Evolutionary conservation across 2,888 invertebrate genomes (phyloP), one percentile per base, ranked within the genome.

Genomic region (Caenorhabditis sp.): DNA sequence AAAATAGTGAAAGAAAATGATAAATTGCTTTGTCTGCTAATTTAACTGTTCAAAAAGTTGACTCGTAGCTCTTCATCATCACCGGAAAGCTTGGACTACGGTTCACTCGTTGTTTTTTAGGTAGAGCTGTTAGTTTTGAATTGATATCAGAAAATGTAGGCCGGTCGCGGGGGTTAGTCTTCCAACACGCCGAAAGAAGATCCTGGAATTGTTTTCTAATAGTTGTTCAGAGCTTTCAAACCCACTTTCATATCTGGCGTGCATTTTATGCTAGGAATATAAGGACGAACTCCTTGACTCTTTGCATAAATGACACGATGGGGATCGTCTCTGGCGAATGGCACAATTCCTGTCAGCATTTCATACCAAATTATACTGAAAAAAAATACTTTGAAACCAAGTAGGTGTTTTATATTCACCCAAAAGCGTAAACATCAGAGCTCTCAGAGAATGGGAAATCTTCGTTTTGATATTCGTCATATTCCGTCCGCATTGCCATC

Each of bases 231-330:
- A 2, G 32, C n/a, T 11, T 20, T 90, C 91, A 13, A 40, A 13
- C 13, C 13, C 93, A 96, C 97, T 94, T 98, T 98, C 84, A 98
- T 96, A 93, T 99, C 98, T 83, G 96, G 95, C 18, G 97, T 96
- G 60, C 97, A 96, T 92, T 96, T 96, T 89, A 98, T 94, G 93
- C 96, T 96, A 71, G 96, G 96, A 78, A 99, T 94, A 32, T 97
- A 95, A 92, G 97, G 97, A 91, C 98, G 98, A 94, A 97, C 95
- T 71, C 98, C 98, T 91, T 96, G 95, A 5, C 98, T 98, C 60
- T 98, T 97, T 92, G 97, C 97, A 97, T 97, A 99, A 90, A 99
- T 97, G 81, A 98, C 95, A 2, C 97, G 95, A 92, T 99, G 98
- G 0, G 97, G 95, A 18, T 97, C 96, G 92, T 74, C 67, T 1